These are phyloP conservation scores for Drosophila insularis DNA, from an alignment of 1,140 invertebrate species.

Conservation along the genomic window DNA sequence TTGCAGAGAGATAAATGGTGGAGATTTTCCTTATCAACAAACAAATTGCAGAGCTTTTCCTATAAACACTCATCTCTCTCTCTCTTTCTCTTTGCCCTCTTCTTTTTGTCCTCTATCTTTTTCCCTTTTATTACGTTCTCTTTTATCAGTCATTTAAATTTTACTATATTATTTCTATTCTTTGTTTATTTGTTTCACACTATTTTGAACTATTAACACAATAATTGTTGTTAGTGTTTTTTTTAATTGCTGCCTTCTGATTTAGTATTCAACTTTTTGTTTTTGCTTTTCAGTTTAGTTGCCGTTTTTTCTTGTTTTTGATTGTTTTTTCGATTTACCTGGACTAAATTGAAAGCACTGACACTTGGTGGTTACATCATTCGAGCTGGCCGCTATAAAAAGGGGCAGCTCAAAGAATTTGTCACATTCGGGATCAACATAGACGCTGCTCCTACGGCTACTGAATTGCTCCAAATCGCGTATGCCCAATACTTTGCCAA, in stretches of 20 bases:
- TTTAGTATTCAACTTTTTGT: constrained; percentile 2
- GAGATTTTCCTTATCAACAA: neutral
- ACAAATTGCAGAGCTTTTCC: neutral
- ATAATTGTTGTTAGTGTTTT: constrained; percentile 3
- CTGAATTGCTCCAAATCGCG: constrained; percentile 79
- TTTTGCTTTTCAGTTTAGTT: neutral
- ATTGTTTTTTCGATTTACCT: constrained; percentile 56
- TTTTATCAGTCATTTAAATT: neutral
- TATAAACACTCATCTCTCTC: neutral
- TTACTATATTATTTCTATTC: neutral
- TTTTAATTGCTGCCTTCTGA: neutral
- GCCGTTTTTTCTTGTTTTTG: constrained; percentile 15
- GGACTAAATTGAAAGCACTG: constrained; percentile 80
- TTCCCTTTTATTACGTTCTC: neutral
- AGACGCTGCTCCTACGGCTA: constrained; percentile 81
- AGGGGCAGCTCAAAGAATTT: constrained; percentile 81
- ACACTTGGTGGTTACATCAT: constrained; percentile 80
- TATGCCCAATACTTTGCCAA: constrained; percentile 81
- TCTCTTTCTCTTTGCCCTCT: too few species aligned
- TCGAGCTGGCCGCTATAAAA: constrained; percentile 78
- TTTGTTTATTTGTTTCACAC: constrained; percentile 4
- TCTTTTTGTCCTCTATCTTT: neutral
- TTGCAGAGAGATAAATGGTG: neutral
- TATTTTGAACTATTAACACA: constrained; percentile 6
- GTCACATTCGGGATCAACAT: constrained; percentile 82